phyloP scores from a whole-genome alignment of 2,797 vertebrate species.

The Anas bernieri region DNA sequence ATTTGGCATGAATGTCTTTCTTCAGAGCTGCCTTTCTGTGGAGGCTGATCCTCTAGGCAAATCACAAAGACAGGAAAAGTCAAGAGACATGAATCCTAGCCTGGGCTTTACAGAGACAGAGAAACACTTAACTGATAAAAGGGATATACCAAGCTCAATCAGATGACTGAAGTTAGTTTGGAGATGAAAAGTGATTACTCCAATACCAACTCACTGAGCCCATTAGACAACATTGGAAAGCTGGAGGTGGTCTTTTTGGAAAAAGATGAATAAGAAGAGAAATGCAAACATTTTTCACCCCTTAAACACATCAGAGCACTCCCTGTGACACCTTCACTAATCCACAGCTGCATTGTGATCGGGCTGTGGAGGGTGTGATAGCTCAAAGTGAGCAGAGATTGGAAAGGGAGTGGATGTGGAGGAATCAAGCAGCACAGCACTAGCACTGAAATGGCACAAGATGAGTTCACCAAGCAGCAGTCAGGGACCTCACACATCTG shows the following conservation, averaged over 20 bases:
- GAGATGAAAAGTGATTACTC: not conserved
- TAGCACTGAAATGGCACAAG: not conserved
- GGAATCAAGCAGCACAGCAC: not conserved
- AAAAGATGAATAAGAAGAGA: not conserved
- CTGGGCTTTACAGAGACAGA: not conserved
- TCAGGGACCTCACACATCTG: not conserved
- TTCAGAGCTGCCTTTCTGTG: not conserved
- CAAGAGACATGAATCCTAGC: too few species aligned
- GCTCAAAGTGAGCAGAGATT: not conserved
- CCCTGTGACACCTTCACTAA: not conserved
- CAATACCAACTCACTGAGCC: not conserved
- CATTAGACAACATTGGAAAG: not conserved
- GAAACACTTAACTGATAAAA: not conserved
- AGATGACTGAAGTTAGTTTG: not conserved
- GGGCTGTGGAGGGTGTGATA: not conserved
- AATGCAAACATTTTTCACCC: fast-evolving
- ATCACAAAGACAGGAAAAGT: not conserved
- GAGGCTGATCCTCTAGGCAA: not conserved
- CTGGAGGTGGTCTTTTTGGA: not conserved
- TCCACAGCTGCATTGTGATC: not conserved
- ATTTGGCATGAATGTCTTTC: not conserved
- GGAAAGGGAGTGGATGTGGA: not conserved
- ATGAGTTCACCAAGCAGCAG: not conserved
- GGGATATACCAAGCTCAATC: not conserved
- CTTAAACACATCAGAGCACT: not conserved